These are phyloP conservation scores for Icerya purchasi DNA, from an alignment of 2,888 invertebrate species.

Conservation along the genomic window DNA sequence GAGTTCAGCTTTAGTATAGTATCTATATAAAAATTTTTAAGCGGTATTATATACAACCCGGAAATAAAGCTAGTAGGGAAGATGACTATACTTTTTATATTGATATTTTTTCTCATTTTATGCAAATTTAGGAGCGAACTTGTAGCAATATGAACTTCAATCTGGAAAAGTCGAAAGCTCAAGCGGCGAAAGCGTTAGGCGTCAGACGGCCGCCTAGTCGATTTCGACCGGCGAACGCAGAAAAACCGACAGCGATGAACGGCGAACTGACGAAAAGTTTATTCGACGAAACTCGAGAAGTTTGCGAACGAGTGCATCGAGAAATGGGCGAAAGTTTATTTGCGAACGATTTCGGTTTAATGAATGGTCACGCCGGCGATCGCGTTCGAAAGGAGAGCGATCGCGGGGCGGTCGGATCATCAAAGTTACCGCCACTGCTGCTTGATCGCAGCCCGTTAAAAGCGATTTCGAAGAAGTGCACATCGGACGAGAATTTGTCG, in stretches of 20 bases:
- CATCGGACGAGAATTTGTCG: constrained; percentile 30
- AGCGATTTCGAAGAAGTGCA: constrained; percentile 25
- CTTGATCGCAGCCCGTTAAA: neutral
- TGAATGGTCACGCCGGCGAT: neutral
- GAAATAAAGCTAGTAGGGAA: no score
- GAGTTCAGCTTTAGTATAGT: neutral
- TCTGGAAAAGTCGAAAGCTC: constrained; percentile 30
- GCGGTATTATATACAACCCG: no score
- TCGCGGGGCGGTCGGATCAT: no score
- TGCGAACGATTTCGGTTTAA: neutral
- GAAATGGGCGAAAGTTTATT: neutral
- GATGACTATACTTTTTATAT: neutral
- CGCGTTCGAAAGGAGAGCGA: neutral
- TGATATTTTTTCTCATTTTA: no score
- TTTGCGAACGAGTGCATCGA: neutral
- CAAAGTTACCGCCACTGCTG: neutral
- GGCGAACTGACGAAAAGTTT: neutral
- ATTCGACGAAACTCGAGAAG: neutral
- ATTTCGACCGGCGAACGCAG: constrained; percentile 16
- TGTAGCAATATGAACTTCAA: constrained; percentile 26
- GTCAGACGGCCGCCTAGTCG: constrained; percentile 31
- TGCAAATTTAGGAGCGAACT: no score
- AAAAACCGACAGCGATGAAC: neutral
- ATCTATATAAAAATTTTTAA: no score
- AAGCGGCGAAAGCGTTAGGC: constrained; percentile 28